Evolutionary conservation across 2,888 invertebrate genomes (phyloP).

Genomic region (Xestia c-nigrum): DNA sequence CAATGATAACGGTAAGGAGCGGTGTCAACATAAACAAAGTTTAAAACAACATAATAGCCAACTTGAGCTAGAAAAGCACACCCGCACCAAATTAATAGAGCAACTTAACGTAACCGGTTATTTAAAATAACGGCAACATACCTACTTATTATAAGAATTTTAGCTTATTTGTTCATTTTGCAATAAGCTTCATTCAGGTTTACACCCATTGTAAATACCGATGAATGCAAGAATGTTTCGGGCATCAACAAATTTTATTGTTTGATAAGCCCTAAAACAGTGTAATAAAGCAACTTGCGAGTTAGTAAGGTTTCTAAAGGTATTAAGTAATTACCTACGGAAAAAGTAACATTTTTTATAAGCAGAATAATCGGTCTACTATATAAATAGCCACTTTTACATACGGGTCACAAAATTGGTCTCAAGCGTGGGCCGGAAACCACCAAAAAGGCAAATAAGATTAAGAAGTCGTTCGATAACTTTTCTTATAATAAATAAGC

Average conservation of each 20-base stretch:
- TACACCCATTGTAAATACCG: background rate
- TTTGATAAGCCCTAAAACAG: background rate
- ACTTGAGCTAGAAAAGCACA: constrained; percentile 41
- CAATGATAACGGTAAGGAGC: constrained; percentile 32
- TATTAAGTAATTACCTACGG: background rate
- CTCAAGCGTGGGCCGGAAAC: constrained; percentile 56
- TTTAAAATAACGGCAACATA: constrained; percentile 11
- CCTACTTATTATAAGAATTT: background rate
- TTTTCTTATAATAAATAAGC: constrained; percentile 42
- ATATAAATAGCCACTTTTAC: constrained; percentile 27
- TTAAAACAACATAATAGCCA: constrained; percentile 11
- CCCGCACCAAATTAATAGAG: constrained; percentile 23
- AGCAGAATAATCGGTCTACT: constrained; percentile 5
- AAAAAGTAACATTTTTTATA: background rate
- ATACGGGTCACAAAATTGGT: constrained; percentile 39
- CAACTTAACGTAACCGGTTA: constrained; percentile 27
- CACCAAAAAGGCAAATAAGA: constrained; percentile 54
- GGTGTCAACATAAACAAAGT: constrained; percentile 33
- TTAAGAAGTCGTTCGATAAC: constrained; percentile 56
- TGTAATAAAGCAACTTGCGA: background rate
- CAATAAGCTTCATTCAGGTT: background rate
- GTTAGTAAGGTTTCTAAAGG: background rate
- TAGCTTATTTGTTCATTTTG: constrained; percentile 6
- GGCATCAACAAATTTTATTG: background rate
- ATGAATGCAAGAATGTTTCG: background rate